Evolutionary conservation across 2,113 vertebrate genomes (phyloP).

Genomic region (Pelmatolapia mariae): DNA sequence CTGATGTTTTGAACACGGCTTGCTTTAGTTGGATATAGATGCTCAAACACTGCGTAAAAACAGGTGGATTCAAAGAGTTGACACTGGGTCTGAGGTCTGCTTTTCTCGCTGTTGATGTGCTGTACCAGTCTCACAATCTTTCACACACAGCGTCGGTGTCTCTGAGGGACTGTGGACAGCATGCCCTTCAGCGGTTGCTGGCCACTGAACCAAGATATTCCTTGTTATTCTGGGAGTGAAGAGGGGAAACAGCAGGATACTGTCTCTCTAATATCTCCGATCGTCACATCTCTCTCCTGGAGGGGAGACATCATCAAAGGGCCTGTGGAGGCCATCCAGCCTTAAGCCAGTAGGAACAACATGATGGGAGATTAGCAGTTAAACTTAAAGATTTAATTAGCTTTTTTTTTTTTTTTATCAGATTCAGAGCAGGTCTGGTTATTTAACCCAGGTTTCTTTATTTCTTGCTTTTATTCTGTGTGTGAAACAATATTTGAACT

Average conservation of each 20-base stretch:
- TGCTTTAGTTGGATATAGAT: not conserved
- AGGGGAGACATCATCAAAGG: not conserved
- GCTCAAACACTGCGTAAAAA: not conserved
- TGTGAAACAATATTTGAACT: not conserved
- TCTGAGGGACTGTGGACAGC: constrained; percentile 15
- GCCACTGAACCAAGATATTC: constrained; percentile 35
- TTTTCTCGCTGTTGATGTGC: not conserved
- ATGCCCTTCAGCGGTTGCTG: constrained; percentile 38
- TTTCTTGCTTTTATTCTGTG: not conserved
- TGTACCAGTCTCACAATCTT: not conserved
- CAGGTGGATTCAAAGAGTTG: constrained; percentile 15
- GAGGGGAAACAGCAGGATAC: not conserved
- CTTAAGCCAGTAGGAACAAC: not conserved
- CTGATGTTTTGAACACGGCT: accelerated
- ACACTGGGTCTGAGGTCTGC: not conserved
- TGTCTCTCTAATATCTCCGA: not conserved
- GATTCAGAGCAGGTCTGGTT: not conserved
- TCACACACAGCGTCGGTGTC: not conserved
- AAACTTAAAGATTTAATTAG: not conserved
- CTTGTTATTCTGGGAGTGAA: not conserved
- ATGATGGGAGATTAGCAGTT: not conserved
- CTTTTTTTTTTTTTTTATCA: not conserved
- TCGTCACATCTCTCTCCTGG: constrained; percentile 1
- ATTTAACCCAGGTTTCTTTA: not conserved
- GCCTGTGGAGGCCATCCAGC: not conserved